Conservation (phyloP, 2,888 invertebrate species). For the Gnatocerus cornutus region DNA sequence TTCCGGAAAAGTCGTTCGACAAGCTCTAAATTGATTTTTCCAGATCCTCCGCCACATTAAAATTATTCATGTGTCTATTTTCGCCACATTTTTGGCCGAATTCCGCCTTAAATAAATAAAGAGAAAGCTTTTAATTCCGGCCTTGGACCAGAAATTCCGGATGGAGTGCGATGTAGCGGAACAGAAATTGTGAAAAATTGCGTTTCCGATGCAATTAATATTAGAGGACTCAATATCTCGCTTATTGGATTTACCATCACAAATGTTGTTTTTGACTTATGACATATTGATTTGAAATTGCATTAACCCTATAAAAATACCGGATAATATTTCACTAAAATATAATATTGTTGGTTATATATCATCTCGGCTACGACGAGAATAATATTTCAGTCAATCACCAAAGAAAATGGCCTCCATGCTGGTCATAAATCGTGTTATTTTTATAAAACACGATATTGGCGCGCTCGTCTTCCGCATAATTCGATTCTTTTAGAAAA, state of each 20-base stretch:
- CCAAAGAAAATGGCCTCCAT: constrained; percentile 31
- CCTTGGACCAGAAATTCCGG: neutral
- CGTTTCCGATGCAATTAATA: constrained; percentile 29
- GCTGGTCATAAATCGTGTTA: constrained; percentile 39
- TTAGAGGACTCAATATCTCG: constrained; percentile 12
- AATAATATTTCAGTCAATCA: constrained; percentile 51
- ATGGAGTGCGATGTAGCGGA: constrained; percentile 3
- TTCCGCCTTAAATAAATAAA: constrained; percentile 20
- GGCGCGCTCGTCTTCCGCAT: constrained; percentile 31
- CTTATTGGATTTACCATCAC: constrained; percentile 43
- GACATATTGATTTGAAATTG: constrained; percentile 49
- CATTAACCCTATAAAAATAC: constrained; percentile 51
- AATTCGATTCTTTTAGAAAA: constrained; percentile 34
- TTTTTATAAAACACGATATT: constrained; percentile 42
- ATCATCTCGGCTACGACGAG: constrained; percentile 47
- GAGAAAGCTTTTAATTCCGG: constrained; percentile 9
- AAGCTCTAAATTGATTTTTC: constrained; percentile 40
- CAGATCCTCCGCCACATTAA: constrained; percentile 23
- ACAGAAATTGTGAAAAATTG: constrained; percentile 24
- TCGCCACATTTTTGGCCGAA: constrained; percentile 7
- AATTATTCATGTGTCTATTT: constrained; percentile 19
- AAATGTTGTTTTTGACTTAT: constrained; percentile 50
- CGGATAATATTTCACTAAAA: constrained; percentile 49
- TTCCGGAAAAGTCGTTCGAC: constrained; percentile 46
- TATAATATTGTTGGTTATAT: constrained; percentile 45